Base-by-base conservation (phyloP, 2,113 vertebrate species). In the Hiodon alosoides region DNA sequence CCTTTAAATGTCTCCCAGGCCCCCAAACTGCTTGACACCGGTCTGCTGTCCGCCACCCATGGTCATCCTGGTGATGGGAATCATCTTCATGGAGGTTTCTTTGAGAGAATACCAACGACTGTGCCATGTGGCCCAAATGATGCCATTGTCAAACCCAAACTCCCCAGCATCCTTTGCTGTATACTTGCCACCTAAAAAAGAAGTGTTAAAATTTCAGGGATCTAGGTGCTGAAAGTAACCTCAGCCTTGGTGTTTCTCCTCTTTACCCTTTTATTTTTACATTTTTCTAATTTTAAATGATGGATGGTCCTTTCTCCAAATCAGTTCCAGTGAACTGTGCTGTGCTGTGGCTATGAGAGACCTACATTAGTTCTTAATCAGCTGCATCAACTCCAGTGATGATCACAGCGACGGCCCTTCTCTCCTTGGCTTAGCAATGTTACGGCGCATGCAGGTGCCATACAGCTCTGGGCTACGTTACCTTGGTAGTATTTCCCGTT, bases 41-140 rank as follows among this genome's bases (percentile, higher is more conserved):
- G 84, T 7, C 7, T 94, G 91, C 80, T 96, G 94, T 57, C 89
- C 90, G 0, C 84, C 90, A 4, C 78, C 86, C 79, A 77, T 69
- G 74, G 59, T 46, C 77, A 95, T 69, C 86, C 94, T 93, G 75
- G 85, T 95, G 77, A 94, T 84, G 11, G 96, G 97, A 57, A 99
- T 98, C 54, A 99, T 69, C 88, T 98, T 99, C 95, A 99, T 97
- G 48, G 93, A 88, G 53, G 93, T 92, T 83, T 94, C 92, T 84
- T 97, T 99, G 90, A 99, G 83, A 47, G 97, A 99, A 82, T 98
- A 96, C 96, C 96, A 99, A 72, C 93, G 92, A 76, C 77, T 61
- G 78, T 90, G 95, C 95, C 94, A 98, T 0, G 96, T 98, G 62
- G 87, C 91, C 97, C 97, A 99, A 79, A 92, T 95, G 77, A 99